phyloP scores from a whole-genome alignment of 2,797 vertebrate genomes.

The Rhodeus uyekii region DNA sequence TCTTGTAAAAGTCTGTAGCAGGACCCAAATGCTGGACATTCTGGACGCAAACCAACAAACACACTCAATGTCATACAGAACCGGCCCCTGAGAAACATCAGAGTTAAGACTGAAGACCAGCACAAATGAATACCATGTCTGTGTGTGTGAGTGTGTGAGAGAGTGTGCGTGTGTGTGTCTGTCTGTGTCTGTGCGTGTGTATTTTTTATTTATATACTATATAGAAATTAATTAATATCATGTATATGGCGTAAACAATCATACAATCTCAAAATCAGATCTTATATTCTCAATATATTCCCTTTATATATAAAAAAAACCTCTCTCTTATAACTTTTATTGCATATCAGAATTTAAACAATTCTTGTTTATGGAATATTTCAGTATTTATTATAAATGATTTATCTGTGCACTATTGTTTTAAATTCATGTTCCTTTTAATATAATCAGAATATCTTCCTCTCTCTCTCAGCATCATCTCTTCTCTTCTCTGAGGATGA shows the following conservation, averaged over 20 bases:
- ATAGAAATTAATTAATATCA: too few species aligned
- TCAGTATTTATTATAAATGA: background rate
- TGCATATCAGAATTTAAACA: too few species aligned
- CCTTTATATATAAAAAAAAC: too few species aligned
- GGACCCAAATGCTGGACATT: conserved; percentile 94
- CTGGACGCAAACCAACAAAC: conserved; percentile 65
- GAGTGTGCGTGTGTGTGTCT: too few species aligned
- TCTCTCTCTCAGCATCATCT: background rate
- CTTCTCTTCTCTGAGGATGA: background rate
- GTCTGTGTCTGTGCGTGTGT: too few species aligned
- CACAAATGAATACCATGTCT: background rate
- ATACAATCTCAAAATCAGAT: too few species aligned
- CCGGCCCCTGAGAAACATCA: background rate
- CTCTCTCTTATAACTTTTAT: too few species aligned
- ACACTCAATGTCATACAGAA: background rate
- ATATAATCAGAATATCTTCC: background rate
- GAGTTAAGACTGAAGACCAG: background rate
- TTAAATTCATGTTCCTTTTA: too few species aligned
- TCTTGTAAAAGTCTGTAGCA: conserved; percentile 98
- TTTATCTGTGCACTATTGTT: background rate
- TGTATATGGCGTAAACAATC: too few species aligned
- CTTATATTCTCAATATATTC: too few species aligned
- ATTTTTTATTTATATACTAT: too few species aligned
- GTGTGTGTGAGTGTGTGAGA: too few species aligned
- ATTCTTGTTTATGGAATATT: background rate